Conservation (phyloP, 2,888 invertebrate species). For the Argynnis bischoffii region DNA sequence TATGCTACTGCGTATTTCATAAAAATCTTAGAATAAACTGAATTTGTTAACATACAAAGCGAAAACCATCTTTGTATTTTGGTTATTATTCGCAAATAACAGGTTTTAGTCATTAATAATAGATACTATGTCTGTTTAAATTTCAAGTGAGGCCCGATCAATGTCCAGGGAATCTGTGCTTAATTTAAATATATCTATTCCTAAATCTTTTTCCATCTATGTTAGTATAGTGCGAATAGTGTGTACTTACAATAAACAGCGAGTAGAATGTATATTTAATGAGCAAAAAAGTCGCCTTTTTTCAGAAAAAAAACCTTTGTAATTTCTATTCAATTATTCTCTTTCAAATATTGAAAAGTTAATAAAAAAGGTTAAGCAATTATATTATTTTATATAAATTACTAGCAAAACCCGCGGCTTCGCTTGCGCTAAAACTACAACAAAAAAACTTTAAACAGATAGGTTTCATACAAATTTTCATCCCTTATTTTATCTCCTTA, state of each 20-base stretch:
- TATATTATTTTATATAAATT: too few species aligned
- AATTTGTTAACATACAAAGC: constrained; percentile 3
- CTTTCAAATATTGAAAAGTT: too few species aligned
- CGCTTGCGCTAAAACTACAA: too few species aligned
- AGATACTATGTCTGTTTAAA: constrained; percentile 26
- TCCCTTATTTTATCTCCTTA: too few species aligned
- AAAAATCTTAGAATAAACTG: constrained; percentile 1
- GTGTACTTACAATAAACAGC: too few species aligned
- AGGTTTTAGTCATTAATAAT: constrained; percentile 33
- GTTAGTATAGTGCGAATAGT: not conserved
- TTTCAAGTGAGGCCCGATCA: constrained; percentile 16
- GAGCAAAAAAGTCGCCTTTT: too few species aligned
- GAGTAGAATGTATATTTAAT: too few species aligned
- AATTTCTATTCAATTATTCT: too few species aligned
- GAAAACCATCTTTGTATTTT: not conserved
- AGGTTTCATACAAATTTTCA: too few species aligned
- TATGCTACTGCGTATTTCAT: constrained; percentile 25
- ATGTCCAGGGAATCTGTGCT: constrained; percentile 15
- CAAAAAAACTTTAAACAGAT: too few species aligned
- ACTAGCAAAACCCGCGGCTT: too few species aligned
- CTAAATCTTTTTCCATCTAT: constrained; percentile 3
- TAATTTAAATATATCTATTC: constrained; percentile 11
- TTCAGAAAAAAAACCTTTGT: too few species aligned
- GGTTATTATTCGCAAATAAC: constrained; percentile 15
- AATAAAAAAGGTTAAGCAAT: not conserved